Evolutionary conservation across 2,888 invertebrate species (phyloP).

Genomic region (Tyria jacobaeae): DNA sequence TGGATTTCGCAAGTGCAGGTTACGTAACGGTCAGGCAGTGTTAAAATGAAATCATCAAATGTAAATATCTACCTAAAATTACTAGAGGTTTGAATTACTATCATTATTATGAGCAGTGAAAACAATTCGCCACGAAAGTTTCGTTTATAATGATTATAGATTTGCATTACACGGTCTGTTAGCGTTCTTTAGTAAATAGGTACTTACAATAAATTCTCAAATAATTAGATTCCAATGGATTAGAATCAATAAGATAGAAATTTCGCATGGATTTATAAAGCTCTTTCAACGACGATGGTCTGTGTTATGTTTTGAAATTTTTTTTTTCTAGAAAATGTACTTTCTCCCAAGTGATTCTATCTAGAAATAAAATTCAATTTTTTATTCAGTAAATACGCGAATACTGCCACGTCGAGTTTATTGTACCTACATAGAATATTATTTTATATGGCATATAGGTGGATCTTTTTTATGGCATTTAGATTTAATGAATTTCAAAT

Average conservation of each 20-base stretch:
- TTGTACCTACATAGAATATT: no score
- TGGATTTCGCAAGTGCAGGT: no score
- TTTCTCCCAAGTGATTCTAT: no score
- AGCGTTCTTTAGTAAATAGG: slow-evolving; percentile 12
- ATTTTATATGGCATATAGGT: no score
- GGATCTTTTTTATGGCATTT: no score
- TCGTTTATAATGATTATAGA: slow-evolving; percentile 42
- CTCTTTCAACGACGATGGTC: not conserved
- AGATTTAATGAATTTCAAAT: no score
- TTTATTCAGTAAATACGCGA: no score
- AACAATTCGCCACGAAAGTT: slow-evolving; percentile 49
- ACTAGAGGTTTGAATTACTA: slow-evolving; percentile 28
- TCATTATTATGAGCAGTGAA: slow-evolving; percentile 30
- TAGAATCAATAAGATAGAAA: slow-evolving; percentile 1
- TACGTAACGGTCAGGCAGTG: no score
- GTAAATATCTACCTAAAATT: slow-evolving; percentile 33
- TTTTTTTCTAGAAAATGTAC: no score
- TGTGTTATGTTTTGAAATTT: no score
- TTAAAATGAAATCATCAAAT: slow-evolving; percentile 2
- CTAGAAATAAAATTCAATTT: no score
- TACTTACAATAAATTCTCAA: not conserved
- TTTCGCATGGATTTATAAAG: not conserved
- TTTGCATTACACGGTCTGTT: slow-evolving; percentile 42
- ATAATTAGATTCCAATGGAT: not conserved
- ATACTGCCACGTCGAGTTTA: no score